Base-by-base conservation (phyloP, 2,113 vertebrate species). In the Gulo gulo region DNA sequence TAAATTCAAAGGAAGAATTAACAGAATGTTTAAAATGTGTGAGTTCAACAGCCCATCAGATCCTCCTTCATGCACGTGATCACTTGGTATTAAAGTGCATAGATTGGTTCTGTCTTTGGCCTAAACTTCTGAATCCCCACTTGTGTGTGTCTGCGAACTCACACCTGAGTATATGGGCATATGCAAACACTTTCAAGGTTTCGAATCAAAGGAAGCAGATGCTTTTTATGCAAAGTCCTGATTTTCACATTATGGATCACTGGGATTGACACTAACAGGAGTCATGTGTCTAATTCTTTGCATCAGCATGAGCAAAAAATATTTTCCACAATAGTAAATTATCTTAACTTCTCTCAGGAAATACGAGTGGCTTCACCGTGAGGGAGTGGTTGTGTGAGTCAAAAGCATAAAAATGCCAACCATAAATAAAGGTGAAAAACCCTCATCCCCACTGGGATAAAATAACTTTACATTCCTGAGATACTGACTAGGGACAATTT, bases 391-490 rank as follows among this genome's bases (percentile, higher is more conserved):
- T 98, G 78, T 95, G 61, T 94, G 88, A 98, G 96, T 97, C 97
- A 98, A 97, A 98, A 96, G 34, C 97, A 97, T 97, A 97, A 98
- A 98, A 98, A 97, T 97, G 96, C 94, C 98, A 98, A 86, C 96
- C 92, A 96, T 98, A 98, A 99, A 98, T 98, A 98, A 99, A 98
- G 63, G 86, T 94, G 91, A 97, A 98, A 97, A 94, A 34, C 80
- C 57, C 74, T 97, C 86, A 97, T 97, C 91, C 78, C 59, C 90
- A 92, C 45, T 85, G 71, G 98, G 98, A 98, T 97, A 98, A 98
- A 98, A 98, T 95, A 98, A 76, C 55, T 96, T 80, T 97, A 71
- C 96, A 98, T 98, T 98, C 98, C 96, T 24, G n/a, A 98, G 88
- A 78, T 86, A 47, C 88, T 63, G 82, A 94, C 61, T 76, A 86